These are phyloP conservation scores for Marmota flaviventris DNA, from an alignment of 2,113 vertebrate species.

Conservation along the genomic window DNA sequence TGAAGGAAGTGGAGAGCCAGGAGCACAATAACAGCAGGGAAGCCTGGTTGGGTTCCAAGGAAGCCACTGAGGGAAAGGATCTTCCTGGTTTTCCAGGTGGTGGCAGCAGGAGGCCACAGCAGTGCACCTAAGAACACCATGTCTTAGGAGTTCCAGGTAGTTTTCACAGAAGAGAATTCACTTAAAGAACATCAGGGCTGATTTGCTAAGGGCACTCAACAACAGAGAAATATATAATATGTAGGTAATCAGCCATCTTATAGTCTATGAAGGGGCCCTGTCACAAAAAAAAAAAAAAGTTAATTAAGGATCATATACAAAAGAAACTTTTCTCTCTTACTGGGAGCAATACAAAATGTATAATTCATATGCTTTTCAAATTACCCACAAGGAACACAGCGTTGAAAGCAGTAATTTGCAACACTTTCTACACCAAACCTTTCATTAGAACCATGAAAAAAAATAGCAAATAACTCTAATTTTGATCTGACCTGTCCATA, in stretches of 20 bases:
- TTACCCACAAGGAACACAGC: constrained; percentile 37
- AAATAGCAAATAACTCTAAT: constrained; percentile 40
- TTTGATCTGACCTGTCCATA: constrained; percentile 43
- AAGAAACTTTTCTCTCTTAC: constrained; percentile 45
- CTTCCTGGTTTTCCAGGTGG: neutral
- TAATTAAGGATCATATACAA: constrained; percentile 57
- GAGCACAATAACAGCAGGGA: neutral
- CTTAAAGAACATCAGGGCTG: neutral
- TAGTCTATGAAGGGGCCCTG: neutral
- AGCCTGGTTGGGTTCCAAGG: neutral
- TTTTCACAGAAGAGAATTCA: neutral
- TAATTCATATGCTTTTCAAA: constrained; percentile 66
- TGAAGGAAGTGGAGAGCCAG: neutral
- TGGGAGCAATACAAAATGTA: constrained; percentile 48
- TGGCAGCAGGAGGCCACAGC: neutral
- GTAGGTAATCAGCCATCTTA: neutral
- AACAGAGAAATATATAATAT: constrained; percentile 30
- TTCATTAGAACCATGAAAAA: constrained; percentile 69
- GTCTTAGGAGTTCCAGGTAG: neutral
- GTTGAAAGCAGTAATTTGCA: constrained; percentile 63
- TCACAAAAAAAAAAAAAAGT: constrained; percentile 34
- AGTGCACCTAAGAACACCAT: neutral
- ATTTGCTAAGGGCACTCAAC: neutral
- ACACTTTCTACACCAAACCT: constrained; percentile 65
- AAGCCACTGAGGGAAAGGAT: neutral